Percentiles rank a stretch among this genome's conserved stretches.
Evolutionary conservation across 2,888 invertebrate genomes (phyloP).

Genomic region (Cyclophora punctaria): DNA sequence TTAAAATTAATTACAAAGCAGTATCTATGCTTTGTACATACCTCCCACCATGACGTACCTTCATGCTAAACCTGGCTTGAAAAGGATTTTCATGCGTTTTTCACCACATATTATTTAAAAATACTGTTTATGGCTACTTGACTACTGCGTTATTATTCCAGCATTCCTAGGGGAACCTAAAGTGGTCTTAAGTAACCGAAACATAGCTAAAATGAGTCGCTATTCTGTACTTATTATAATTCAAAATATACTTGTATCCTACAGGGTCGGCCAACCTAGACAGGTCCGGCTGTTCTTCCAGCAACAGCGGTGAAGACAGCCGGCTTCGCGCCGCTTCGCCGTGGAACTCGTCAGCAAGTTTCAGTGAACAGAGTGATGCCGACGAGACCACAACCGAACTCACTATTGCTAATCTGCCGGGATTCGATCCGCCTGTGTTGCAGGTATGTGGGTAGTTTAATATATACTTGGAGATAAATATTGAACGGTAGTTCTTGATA

Average conservation of each 20-base stretch:
- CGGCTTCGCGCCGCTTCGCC: slow-evolving; percentile 55
- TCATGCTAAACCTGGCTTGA: too few species aligned
- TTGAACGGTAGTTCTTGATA: too few species aligned
- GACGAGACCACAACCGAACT: slow-evolving; percentile 53
- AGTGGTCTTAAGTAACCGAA: too few species aligned
- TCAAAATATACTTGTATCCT: not conserved
- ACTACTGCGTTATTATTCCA: too few species aligned
- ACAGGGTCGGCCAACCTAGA: slow-evolving; percentile 53
- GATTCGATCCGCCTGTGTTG: slow-evolving; percentile 45
- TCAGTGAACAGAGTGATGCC: slow-evolving; percentile 60
- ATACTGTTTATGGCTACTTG: too few species aligned
- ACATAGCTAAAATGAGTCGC: not conserved
- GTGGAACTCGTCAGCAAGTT: slow-evolving; percentile 62
- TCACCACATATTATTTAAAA: too few species aligned
- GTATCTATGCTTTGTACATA: too few species aligned
- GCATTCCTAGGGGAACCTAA: too few species aligned
- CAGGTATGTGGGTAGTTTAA: slow-evolving; percentile 33
- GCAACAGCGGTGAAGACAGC: slow-evolving; percentile 55
- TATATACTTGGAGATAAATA: not conserved
- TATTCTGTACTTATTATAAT: not conserved
- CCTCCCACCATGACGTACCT: too few species aligned
- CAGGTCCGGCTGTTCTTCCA: slow-evolving; percentile 61
- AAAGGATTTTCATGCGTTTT: too few species aligned
- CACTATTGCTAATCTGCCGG: slow-evolving; percentile 60
- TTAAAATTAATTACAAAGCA: too few species aligned